Conservation (phyloP, 1,140 invertebrate species). For the Zaprionus tsacasi region DNA sequence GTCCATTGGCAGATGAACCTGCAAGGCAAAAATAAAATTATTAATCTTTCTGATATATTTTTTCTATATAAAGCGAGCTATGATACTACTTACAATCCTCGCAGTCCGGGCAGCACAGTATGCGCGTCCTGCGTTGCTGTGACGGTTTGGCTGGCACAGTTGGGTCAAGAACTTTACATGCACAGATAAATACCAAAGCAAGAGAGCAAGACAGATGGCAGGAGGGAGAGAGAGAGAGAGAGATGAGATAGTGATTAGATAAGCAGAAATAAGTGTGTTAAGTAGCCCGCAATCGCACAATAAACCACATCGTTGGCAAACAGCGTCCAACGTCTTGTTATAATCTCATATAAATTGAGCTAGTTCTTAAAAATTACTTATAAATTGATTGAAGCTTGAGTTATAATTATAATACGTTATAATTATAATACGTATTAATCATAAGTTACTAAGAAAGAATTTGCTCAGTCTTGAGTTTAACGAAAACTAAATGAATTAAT, state of each 20-base stretch:
- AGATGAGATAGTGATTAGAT: background rate
- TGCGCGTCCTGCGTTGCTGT: slow-evolving; percentile 51
- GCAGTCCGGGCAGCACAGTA: slow-evolving; percentile 78
- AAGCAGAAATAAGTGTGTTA: background rate
- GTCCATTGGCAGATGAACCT: slow-evolving; percentile 3
- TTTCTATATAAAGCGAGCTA: background rate
- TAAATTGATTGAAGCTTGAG: no score
- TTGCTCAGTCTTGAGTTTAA: background rate
- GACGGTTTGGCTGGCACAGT: slow-evolving; percentile 21
- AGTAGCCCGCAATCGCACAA: background rate
- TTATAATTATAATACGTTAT: background rate
- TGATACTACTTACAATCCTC: slow-evolving; percentile 70
- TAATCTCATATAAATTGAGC: background rate
- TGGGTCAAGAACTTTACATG: slow-evolving; percentile 51
- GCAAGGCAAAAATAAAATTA: background rate
- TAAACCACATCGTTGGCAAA: background rate
- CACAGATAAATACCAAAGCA: slow-evolving; percentile 7
- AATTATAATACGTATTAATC: background rate
- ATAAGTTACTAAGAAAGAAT: background rate
- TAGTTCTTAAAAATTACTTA: background rate
- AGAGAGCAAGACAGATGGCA: background rate
- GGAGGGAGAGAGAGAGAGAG: background rate
- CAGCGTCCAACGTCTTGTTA: background rate
- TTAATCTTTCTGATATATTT: background rate
- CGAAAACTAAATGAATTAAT: background rate